A percentile compares a stretch with the other conserved stretches of the same genome.
phyloP scores from a whole-genome alignment of 2,113 vertebrate genomes.

The Chaetorhynchus papuensis region DNA sequence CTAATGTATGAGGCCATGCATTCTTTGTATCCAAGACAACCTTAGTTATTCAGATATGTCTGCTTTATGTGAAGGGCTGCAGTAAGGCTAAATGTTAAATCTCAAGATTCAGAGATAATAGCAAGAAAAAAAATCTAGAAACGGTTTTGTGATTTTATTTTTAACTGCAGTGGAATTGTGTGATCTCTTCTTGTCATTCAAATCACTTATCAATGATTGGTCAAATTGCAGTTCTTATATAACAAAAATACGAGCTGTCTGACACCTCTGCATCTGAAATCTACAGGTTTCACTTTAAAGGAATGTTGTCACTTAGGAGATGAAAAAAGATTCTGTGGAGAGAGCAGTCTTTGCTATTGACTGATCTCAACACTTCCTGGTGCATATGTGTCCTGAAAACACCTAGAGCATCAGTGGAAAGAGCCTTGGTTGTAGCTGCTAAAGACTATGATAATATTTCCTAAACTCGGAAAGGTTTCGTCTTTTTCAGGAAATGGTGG shows the following conservation, averaged over 20 bases:
- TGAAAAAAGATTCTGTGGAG: not conserved
- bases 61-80: not conserved
- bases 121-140: not conserved
- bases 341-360: not conserved
- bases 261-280: not conserved
- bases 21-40: not conserved
- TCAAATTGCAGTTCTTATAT: not conserved
- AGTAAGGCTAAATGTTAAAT: not conserved
- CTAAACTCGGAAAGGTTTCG: not conserved
- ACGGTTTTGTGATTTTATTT: not conserved
- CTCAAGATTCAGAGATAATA: not conserved
- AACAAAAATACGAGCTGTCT: not conserved
- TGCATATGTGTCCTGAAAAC: not conserved
- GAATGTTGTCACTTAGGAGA: not conserved
- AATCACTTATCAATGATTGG: not conserved
- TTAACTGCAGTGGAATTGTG: not conserved
- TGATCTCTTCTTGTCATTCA: not conserved
- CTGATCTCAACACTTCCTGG: not conserved
- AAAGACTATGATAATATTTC: not conserved
- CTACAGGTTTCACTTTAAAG: not conserved
- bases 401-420: fast-evolving
- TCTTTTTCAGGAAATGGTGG: not conserved
- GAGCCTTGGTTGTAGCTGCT: not conserved
- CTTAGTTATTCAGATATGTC: not conserved
- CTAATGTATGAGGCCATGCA: not conserved